These are phyloP conservation scores for Syngnathus acus DNA, from an alignment of 2,797 vertebrate genomes.

Conservation along the genomic window DNA sequence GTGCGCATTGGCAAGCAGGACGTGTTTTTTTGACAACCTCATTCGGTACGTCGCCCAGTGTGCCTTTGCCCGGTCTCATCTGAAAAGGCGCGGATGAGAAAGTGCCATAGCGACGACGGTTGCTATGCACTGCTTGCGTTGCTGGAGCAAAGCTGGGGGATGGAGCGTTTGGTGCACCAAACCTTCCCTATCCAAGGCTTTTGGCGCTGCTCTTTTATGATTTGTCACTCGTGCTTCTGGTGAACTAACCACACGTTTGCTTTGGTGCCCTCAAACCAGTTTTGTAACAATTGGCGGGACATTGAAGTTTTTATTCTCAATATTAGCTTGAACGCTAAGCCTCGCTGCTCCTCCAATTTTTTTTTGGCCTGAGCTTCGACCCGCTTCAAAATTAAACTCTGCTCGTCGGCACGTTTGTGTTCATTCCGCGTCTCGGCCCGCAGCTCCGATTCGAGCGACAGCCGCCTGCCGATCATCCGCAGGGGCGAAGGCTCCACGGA, in stretches of 20 bases:
- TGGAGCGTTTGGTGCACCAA: constrained; percentile 47
- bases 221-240: constrained; percentile 17
- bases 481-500: constrained; percentile 82
- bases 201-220: constrained; percentile 22
- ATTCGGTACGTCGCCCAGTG: constrained; percentile 67
- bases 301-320: background rate
- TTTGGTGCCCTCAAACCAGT: constrained; percentile 16
- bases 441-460: constrained; percentile 89
- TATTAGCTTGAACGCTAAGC: background rate
- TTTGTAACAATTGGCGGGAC: background rate
- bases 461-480: constrained; percentile 81
- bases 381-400: background rate
- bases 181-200: constrained; percentile 38
- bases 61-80: constrained; percentile 22
- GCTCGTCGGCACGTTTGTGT: constrained; percentile 4
- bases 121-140: constrained; percentile 47
- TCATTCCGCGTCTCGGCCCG: constrained; percentile 32
- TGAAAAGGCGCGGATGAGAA: constrained; percentile 32
- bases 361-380: constrained; percentile 9
- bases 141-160: constrained; percentile 31
- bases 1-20: constrained; percentile 69
- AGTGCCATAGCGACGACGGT: constrained; percentile 35
- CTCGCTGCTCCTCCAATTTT: constrained; percentile 22
- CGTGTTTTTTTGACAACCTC: constrained; percentile 72
- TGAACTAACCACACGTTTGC: constrained; percentile 23